These are phyloP conservation scores for Nomada ruficornis DNA, from an alignment of 2,888 invertebrate species.

Conservation along the genomic window DNA sequence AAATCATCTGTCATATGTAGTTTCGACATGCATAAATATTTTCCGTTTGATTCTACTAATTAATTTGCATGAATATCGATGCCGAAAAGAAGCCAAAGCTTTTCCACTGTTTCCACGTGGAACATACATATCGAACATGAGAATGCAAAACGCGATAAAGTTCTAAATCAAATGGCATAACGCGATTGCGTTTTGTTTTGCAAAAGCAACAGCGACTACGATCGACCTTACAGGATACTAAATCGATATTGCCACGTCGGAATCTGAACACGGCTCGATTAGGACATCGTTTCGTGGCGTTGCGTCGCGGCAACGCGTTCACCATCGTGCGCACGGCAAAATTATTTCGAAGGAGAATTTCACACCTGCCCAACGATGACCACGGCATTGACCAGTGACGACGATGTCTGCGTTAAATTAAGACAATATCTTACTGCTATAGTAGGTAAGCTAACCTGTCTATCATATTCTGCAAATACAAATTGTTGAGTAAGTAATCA, in stretches of 20 bases:
- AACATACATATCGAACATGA: too few species aligned
- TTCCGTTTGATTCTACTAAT: too few species aligned
- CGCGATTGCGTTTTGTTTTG: slow-evolving; percentile 55
- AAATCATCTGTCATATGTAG: too few species aligned
- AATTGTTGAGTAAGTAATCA: not conserved
- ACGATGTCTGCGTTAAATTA: slow-evolving; percentile 57
- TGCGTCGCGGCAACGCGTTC: slow-evolving; percentile 17
- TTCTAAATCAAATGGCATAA: slow-evolving; percentile 14
- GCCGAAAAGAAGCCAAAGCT: too few species aligned
- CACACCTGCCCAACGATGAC: slow-evolving; percentile 37
- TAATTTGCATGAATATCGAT: too few species aligned
- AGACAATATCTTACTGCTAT: slow-evolving; percentile 78
- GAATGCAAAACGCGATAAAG: not conserved
- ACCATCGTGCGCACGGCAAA: slow-evolving; percentile 3
- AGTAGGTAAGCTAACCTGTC: slow-evolving; percentile 72
- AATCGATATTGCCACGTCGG: slow-evolving; percentile 48
- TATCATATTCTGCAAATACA: not conserved
- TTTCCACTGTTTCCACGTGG: too few species aligned
- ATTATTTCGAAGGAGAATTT: slow-evolving; percentile 7
- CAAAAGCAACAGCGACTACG: slow-evolving; percentile 49
- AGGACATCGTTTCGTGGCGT: slow-evolving; percentile 21
- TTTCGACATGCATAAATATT: too few species aligned
- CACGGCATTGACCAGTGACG: slow-evolving; percentile 37
- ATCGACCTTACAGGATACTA: slow-evolving; percentile 56
- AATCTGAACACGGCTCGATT: slow-evolving; percentile 38